These are phyloP conservation scores for Sphaeridia pumilis DNA, from an alignment of 2,888 invertebrate species.

Conservation along the genomic window DNA sequence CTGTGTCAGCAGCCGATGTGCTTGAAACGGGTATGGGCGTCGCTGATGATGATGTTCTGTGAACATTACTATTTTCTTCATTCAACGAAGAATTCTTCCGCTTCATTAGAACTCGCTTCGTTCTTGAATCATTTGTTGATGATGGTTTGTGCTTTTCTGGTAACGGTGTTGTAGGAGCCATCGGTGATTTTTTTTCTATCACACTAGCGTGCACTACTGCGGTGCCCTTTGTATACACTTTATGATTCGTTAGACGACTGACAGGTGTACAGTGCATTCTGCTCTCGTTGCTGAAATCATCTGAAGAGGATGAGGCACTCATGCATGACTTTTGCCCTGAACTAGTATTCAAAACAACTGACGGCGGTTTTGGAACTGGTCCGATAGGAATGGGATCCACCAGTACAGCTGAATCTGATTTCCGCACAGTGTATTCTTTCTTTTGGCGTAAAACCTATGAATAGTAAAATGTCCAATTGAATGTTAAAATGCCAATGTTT, in stretches of 20 bases:
- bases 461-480: too few species aligned
- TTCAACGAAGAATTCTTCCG: neutral
- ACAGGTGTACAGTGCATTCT: neutral
- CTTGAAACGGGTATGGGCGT: too few species aligned
- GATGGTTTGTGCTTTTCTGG: neutral
- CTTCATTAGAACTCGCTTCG: neutral
- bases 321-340: constrained; percentile 1
- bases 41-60: too few species aligned
- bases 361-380: constrained; percentile 3
- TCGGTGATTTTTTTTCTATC: too few species aligned
- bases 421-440: constrained; percentile 14
- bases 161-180: too few species aligned
- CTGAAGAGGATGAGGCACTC: neutral
- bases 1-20: neutral
- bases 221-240: neutral
- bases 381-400: constrained; percentile 8
- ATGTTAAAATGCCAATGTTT: too few species aligned
- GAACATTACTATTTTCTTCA: too few species aligned
- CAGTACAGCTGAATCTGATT: constrained; percentile 16
- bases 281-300: neutral
- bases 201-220: too few species aligned
- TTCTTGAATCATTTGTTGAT: neutral
- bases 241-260: constrained; percentile 1
- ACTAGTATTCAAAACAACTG: too few species aligned
- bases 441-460: constrained; percentile 15